Base-by-base conservation (phyloP, 2,797 vertebrate genomes). In the Fringilla coelebs region DNA sequence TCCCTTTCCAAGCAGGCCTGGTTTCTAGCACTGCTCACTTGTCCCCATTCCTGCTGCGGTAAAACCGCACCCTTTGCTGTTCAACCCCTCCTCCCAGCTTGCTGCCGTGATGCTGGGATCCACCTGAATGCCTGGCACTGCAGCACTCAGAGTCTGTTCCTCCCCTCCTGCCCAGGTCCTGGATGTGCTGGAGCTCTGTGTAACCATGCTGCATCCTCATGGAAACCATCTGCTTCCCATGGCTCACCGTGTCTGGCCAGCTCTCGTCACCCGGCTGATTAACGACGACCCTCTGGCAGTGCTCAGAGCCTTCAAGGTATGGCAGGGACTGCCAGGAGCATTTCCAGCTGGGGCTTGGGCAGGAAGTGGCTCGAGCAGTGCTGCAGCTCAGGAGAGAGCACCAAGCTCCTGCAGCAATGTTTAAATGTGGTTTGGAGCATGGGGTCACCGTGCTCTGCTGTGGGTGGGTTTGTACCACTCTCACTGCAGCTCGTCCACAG, bases 181-280 rank as follows among this genome's bases (percentile, higher is more conserved):
- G 96, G 98, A 99, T 1, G 97, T 99, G 78, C 95, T 99, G 93
- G 98, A 98, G 93, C 95, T 99, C 41, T 99, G 99, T 36, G 97
- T 99, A 17, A 77, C 78, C 3, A 91, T 98, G 36, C 98, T 99
- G 88, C 98, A 98, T 78, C 97, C 98, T 89, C 97, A 96, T 9
- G 97, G 98, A 96, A 97, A 98, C 68, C 98, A 99, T 66, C 97
- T 99, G 77, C 98, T 99, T 63, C 99, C 99, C 21, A 97, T 99
- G 98, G 98, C 98, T 82, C 99, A 99, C 86, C 98, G 98, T 67
- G 98, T 98, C 94, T 99, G 99, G 99, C 98, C 99, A 8, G 96
- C 98, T 10, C 98, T 99, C 1, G 97, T 99, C 46, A 97, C 98
- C 82, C 98, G 99, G 85, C 98, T 99, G 96, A 98, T 98, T 17